These are phyloP conservation scores for Drosophila serrata DNA, from an alignment of 1,140 invertebrate species.

Conservation along the genomic window DNA sequence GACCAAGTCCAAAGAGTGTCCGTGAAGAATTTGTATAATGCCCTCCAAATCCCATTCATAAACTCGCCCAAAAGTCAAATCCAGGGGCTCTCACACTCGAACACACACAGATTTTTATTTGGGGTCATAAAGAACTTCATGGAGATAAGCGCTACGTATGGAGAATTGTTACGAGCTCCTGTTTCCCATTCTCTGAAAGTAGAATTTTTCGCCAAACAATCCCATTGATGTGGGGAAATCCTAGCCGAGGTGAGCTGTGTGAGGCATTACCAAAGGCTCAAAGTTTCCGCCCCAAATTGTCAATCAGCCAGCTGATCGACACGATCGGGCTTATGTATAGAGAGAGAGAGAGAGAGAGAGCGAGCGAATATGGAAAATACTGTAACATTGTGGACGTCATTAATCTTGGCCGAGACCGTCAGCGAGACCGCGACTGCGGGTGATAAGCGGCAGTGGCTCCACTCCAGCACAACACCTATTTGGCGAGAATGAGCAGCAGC, in stretches of 20 bases:
- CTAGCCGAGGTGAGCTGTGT: background rate
- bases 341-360: too few relatives aligned
- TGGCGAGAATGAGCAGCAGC: conserved; percentile 47
- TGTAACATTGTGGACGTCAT: conserved; percentile 59
- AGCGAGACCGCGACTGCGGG: conserved; percentile 23
- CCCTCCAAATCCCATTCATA: conserved; percentile 42
- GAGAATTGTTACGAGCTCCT: conserved; percentile 14
- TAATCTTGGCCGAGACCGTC: conserved; percentile 61
- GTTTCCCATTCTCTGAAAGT: background rate
- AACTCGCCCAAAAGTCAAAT: conserved; percentile 13
- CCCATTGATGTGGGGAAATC: background rate
- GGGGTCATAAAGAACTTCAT: conserved; percentile 26
- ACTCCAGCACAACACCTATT: conserved; percentile 37
- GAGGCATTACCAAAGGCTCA: background rate
- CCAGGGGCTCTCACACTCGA: conserved; percentile 2
- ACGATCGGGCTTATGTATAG: too few relatives aligned
- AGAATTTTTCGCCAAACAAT: conserved; percentile 3
- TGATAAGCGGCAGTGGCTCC: conserved; percentile 34
- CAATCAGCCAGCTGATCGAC: conserved; percentile 59
- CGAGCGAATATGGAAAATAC: conserved; percentile 13
- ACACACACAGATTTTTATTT: conserved; percentile 39
- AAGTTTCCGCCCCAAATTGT: background rate
- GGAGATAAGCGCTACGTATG: conserved; percentile 38
- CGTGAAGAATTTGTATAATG: conserved; percentile 17
- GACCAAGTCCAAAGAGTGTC: background rate